Percentiles rank a stretch among this genome's conserved stretches.
phyloP scores from a whole-genome alignment of 2,797 vertebrate species.

The Tokudaia muenninki region DNA sequence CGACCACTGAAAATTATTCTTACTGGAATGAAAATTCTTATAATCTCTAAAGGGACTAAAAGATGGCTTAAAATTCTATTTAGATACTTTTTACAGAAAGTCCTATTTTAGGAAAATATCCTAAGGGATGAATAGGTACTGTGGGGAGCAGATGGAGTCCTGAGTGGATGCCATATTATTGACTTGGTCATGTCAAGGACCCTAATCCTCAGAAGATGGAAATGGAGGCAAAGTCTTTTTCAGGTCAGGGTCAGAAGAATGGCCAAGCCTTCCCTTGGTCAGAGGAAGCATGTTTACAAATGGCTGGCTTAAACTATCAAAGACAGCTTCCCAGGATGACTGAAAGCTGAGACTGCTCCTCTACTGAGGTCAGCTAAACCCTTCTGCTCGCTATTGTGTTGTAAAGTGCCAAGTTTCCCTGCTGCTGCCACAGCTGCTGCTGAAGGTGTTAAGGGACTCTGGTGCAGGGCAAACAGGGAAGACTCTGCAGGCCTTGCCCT shows the following conservation, averaged over 20 bases:
- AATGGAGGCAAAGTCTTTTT: not conserved
- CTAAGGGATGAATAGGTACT: not conserved
- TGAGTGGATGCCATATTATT: not conserved
- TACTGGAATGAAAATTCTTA: not conserved
- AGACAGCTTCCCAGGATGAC: not conserved
- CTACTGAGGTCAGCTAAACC: not conserved
- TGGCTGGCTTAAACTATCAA: not conserved
- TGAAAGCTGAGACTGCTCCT: not conserved
- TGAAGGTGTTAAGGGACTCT: not conserved
- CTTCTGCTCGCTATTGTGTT: not conserved
- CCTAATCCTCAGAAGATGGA: not conserved
- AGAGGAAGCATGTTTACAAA: not conserved
- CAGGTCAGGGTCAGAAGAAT: not conserved
- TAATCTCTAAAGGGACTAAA: not conserved
- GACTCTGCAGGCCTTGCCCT: not conserved
- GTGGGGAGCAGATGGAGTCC: not conserved
- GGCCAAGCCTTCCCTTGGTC: not conserved
- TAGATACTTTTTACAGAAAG: conserved; percentile 20
- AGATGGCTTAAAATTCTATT: not conserved
- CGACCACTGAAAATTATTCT: conserved; percentile 11
- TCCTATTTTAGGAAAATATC: conserved; percentile 28
- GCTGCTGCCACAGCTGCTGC: not conserved
- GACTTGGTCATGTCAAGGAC: not conserved
- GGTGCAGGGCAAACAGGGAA: not conserved
- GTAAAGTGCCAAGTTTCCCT: not conserved